Evolutionary conservation across 1,140 invertebrate species (phyloP).

Genomic region (Drosophila sulfurigaster): DNA sequence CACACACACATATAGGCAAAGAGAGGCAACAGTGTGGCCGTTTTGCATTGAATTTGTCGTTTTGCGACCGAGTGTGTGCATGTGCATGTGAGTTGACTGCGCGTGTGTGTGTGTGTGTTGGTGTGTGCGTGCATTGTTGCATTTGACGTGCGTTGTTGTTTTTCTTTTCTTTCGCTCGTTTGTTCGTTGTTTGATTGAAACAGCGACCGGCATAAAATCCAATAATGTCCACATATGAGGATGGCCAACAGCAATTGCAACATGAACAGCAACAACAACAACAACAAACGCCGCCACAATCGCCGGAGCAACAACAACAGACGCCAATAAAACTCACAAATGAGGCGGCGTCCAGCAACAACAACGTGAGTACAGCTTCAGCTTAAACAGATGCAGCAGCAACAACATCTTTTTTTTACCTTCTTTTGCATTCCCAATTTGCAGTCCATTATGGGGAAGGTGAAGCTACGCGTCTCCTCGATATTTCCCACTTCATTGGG

Average conservation of each 20-base stretch:
- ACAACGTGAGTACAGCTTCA: conserved; percentile 48
- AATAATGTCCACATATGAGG: conserved; percentile 68
- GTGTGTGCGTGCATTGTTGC: conserved; percentile 24
- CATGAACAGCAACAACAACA: conserved; percentile 20
- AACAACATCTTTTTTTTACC: background rate
- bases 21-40: conserved; percentile 63
- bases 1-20: conserved; percentile 10
- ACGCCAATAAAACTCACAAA: conserved; percentile 39
- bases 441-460: conserved; percentile 77
- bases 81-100: background rate
- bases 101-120: conserved; percentile 16
- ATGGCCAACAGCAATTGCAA: conserved; percentile 48
- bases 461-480: conserved; percentile 70
- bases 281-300: conserved; percentile 15
- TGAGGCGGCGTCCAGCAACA: conserved; percentile 28
- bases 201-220: conserved; percentile 55
- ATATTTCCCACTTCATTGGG: conserved; percentile 67
- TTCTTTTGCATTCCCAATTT: conserved; percentile 56
- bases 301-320: conserved; percentile 14
- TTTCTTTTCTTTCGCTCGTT: conserved; percentile 18
- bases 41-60: conserved; percentile 34
- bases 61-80: conserved; percentile 3
- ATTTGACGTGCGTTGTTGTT: conserved; percentile 49
- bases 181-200: conserved; percentile 15
- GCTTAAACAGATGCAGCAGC: background rate